phyloP scores from a whole-genome alignment of 2,113 vertebrate species.

The Macrotus californicus region DNA sequence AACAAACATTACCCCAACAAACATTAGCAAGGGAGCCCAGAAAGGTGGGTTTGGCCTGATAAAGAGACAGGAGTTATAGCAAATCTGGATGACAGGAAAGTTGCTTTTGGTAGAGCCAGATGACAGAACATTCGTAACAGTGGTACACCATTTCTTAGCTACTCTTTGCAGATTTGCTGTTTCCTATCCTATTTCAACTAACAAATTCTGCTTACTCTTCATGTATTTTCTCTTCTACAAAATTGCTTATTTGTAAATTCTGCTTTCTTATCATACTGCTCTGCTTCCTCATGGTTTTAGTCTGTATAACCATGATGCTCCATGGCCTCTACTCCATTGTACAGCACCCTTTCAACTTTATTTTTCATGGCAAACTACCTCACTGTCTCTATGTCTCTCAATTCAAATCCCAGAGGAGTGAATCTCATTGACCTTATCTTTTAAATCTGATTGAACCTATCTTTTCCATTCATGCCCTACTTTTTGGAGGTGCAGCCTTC shows the following conservation, averaged over 20 bases:
- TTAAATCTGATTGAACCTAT: neutral
- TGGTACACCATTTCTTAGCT: neutral
- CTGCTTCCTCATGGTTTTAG: neutral
- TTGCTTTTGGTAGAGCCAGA: neutral
- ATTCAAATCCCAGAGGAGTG: neutral
- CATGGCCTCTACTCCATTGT: neutral
- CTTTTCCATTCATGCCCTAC: neutral
- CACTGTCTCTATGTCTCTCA: neutral
- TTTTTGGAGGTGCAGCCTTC: neutral
- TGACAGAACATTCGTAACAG: neutral
- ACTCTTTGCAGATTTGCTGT: neutral
- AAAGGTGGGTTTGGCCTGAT: neutral
- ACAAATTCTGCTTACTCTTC: neutral
- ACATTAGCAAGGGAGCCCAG: neutral
- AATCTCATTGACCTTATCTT: neutral
- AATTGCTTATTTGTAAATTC: neutral
- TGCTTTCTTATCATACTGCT: neutral
- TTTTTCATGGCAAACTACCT: neutral
- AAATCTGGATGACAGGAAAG: neutral
- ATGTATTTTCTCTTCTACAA: neutral
- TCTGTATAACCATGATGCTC: neutral
- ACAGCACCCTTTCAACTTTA: neutral
- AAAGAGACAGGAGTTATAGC: neutral
- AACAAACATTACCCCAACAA: neutral
- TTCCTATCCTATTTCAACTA: neutral